A percentile compares a stretch with the other conserved stretches of the same genome.
Evolutionary conservation across 1,140 invertebrate genomes (phyloP).

Genomic region (Drosophila takahashii): DNA sequence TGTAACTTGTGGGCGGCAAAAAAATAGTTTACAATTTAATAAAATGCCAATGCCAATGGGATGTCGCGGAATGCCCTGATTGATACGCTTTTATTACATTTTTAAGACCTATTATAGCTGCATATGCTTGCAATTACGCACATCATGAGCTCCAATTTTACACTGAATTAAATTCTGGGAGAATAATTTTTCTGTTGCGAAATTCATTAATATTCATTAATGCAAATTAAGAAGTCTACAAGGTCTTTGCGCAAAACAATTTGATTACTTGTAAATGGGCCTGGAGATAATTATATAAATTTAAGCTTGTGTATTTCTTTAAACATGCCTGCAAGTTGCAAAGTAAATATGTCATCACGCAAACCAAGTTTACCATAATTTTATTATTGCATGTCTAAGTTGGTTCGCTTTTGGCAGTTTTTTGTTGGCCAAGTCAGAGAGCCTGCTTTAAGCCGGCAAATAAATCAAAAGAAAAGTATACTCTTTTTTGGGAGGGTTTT

Average conservation of each 20-base stretch:
- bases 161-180: conserved; percentile 1
- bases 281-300: conserved; percentile 1
- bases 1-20: conserved; percentile 8
- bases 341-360: conserved; percentile 70
- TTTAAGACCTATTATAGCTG: conserved; percentile 3
- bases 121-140: conserved; percentile 23
- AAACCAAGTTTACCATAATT: conserved; percentile 68
- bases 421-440: conserved; percentile 8
- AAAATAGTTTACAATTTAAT: conserved; percentile 26
- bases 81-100: conserved; percentile 35
- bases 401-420: conserved; percentile 27
- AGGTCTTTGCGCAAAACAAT: neutral
- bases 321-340: conserved; percentile 9
- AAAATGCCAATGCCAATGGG: conserved; percentile 5
- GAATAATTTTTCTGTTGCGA: conserved; percentile 1
- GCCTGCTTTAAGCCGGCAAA: conserved; percentile 39
- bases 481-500: conserved; percentile 49
- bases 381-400: conserved; percentile 72
- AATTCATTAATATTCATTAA: conserved; percentile 33
- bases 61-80: conserved; percentile 14
- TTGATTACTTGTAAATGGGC: neutral
- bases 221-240: conserved; percentile 6
- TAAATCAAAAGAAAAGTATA: conserved; percentile 72
- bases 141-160: conserved; percentile 17
- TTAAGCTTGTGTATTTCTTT: neutral